Evolutionary conservation across 2,888 invertebrate species (phyloP).

Genomic region (Zootermopsis nevadensis): DNA sequence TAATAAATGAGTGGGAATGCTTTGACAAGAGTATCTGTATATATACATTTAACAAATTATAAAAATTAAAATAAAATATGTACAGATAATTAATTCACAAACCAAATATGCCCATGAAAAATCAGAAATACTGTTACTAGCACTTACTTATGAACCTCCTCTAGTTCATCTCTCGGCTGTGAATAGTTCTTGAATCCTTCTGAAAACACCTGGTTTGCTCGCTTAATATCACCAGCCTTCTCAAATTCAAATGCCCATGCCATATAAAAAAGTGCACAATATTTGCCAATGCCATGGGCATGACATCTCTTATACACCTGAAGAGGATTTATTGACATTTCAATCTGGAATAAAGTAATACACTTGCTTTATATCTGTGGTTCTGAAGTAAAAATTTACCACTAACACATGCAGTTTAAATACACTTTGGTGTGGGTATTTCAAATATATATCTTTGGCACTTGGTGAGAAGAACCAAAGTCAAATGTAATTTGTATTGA

Average conservation of each 20-base stretch:
- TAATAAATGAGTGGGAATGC: too few species aligned
- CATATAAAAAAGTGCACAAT: conserved; percentile 86
- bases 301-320: conserved; percentile 86
- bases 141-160: conserved; percentile 73
- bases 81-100: too few species aligned
- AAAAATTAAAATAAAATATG: too few species aligned
- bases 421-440: too few species aligned
- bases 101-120: too few species aligned
- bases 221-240: conserved; percentile 81
- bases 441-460: too few species aligned
- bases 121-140: neutral
- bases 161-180: conserved; percentile 81
- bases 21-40: too few species aligned
- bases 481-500: too few species aligned
- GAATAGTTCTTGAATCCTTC: conserved; percentile 81
- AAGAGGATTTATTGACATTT: conserved; percentile 78
- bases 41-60: too few species aligned
- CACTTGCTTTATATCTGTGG: neutral
- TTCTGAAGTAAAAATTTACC: too few species aligned
- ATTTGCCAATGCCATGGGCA: conserved; percentile 82
- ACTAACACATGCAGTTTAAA: too few species aligned
- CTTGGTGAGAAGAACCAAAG: too few species aligned
- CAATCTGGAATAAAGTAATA: conserved; percentile 70
- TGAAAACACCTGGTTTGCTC: conserved; percentile 84
- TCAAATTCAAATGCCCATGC: conserved; percentile 93